These are phyloP conservation scores for Drosophila bocqueti DNA, from an alignment of 1,140 invertebrate species.

Conservation along the genomic window DNA sequence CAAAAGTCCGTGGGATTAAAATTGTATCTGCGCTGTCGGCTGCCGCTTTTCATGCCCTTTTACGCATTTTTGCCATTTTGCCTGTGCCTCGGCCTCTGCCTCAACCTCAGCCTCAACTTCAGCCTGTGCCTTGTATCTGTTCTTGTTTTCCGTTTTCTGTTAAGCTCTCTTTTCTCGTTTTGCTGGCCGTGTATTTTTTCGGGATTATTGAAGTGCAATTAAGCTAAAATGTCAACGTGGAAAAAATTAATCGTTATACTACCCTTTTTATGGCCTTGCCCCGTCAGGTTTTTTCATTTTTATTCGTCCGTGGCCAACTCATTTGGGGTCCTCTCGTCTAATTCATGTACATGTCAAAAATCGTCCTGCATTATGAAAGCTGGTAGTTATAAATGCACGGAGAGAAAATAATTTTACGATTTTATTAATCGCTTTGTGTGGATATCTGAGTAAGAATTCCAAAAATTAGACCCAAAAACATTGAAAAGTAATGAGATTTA, in stretches of 20 bases:
- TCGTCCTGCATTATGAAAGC: conserved; percentile 62
- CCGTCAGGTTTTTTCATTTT: conserved; percentile 29
- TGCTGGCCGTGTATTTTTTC: conserved; percentile 64
- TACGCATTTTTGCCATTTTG: conserved; percentile 82
- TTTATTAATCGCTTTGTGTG: background rate
- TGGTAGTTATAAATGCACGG: conserved; percentile 3
- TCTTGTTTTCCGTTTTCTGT: conserved; percentile 36
- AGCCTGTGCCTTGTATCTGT: conserved; percentile 38
- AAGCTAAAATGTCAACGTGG: conserved; percentile 84
- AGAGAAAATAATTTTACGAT: background rate
- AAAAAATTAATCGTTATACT: conserved; percentile 84
- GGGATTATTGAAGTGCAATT: conserved; percentile 85
- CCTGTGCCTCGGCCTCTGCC: conserved; percentile 29
- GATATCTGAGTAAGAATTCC: background rate
- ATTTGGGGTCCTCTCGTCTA: conserved; percentile 70
- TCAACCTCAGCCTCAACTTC: conserved; percentile 10
- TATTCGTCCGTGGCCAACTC: conserved; percentile 59
- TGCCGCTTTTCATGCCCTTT: conserved; percentile 83
- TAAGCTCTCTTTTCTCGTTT: conserved; percentile 29
- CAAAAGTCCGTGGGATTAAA: conserved; percentile 83
- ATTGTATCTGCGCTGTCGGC: conserved; percentile 73
- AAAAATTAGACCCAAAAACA: background rate
- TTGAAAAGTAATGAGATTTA: background rate
- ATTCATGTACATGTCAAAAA: conserved; percentile 83
- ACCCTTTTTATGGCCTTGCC: conserved; percentile 78